A percentile compares a stretch with the other conserved stretches of the same genome.
Evolutionary conservation across 2,888 invertebrate genomes (phyloP).

Genomic region (Arrhopalites spinosus): DNA sequence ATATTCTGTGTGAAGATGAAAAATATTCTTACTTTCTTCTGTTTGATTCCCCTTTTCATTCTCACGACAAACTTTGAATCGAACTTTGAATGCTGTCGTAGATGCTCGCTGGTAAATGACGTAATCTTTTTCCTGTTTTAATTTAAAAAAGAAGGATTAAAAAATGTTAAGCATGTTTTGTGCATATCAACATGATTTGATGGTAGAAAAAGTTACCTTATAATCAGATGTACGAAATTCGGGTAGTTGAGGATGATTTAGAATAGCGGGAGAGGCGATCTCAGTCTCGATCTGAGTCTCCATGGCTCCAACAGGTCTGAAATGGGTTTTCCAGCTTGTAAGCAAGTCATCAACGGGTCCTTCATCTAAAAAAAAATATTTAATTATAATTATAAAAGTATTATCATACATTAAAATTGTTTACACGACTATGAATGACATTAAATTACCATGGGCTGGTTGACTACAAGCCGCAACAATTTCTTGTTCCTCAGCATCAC

Average conservation of each 20-base stretch:
- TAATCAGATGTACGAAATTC: constrained; percentile 45
- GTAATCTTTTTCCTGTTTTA: constrained; percentile 51
- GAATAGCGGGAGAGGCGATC: constrained; percentile 41
- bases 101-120: constrained; percentile 44
- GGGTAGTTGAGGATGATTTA: constrained; percentile 51
- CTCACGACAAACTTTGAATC: constrained; percentile 50
- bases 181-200: background rate
- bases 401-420: background rate
- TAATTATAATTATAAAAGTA: too few relatives aligned
- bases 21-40: too few relatives aligned
- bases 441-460: too few relatives aligned
- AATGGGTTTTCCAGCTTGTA: constrained; percentile 79
- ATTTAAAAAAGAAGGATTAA: background rate
- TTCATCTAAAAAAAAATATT: constrained; percentile 1
- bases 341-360: constrained; percentile 68
- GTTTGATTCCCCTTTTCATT: constrained; percentile 56
- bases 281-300: constrained; percentile 35
- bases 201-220: constrained; percentile 12
- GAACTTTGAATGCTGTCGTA: constrained; percentile 48
- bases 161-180: background rate
- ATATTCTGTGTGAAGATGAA: too few relatives aligned
- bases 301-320: constrained; percentile 66
- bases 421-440: constrained; percentile 25
- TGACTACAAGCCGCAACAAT: constrained; percentile 51
- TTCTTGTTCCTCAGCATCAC: constrained; percentile 55